Evolutionary conservation across 2,888 invertebrate genomes (phyloP).

Genomic region (Latrodectus hesperus): DNA sequence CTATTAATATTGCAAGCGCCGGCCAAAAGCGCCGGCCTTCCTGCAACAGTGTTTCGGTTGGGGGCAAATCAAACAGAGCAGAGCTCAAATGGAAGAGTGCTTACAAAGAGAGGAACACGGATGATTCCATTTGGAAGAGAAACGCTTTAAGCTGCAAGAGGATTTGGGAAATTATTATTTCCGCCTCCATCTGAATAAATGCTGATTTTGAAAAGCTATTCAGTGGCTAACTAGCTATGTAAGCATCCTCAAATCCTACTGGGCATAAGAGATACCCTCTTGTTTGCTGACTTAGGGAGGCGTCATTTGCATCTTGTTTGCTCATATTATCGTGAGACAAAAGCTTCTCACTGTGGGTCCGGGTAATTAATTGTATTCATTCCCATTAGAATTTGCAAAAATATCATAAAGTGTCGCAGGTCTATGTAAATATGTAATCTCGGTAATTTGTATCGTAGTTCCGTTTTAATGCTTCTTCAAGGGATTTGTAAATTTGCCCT

Average conservation of each 20-base stretch:
- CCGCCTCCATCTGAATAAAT: conserved; percentile 3
- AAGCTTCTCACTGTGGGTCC: background rate
- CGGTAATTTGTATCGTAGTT: too few relatives aligned
- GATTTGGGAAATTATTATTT: conserved; percentile 27
- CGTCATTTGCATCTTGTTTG: background rate
- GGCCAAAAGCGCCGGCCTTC: conserved; percentile 14
- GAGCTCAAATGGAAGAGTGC: conserved; percentile 21
- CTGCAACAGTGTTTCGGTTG: background rate
- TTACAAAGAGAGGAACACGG: conserved; percentile 1
- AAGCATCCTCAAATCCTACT: background rate
- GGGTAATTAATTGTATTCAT: background rate
- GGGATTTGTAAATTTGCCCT: too few relatives aligned
- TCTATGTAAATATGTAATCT: too few relatives aligned
- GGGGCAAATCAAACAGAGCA: background rate
- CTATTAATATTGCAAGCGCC: conserved; percentile 10
- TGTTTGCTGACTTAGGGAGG: background rate
- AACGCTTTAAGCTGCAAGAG: conserved; percentile 14
- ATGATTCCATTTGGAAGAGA: background rate
- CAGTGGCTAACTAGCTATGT: background rate
- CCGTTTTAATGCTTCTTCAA: too few relatives aligned
- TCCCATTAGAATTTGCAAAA: too few relatives aligned
- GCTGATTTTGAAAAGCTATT: conserved; percentile 20
- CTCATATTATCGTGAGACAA: background rate
- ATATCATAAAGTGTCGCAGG: too few relatives aligned
- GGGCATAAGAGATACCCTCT: background rate